Conservation (phyloP, 2,888 invertebrate species). For the Cepaea hortensis region DNA sequence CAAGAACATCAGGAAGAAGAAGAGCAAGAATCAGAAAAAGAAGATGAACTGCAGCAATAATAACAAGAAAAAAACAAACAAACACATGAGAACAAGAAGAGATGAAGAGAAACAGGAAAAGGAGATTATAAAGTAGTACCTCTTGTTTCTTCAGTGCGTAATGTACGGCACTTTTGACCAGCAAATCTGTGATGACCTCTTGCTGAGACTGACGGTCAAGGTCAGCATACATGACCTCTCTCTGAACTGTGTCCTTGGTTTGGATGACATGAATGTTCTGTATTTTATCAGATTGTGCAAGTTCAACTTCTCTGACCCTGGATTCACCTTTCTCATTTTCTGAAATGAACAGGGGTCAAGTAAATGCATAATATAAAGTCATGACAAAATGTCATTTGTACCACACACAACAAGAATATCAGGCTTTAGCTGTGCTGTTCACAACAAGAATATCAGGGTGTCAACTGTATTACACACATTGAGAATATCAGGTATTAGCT, state of each 20-base stretch:
- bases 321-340: constrained; percentile 35
- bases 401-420: too few species aligned
- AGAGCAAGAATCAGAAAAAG: not conserved
- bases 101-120: not conserved
- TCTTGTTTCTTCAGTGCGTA: constrained; percentile 74
- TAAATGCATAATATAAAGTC: not conserved
- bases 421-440: too few species aligned
- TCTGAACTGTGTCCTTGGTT: constrained; percentile 62
- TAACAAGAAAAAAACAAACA: not conserved
- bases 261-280: constrained; percentile 63
- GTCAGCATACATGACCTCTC: constrained; percentile 68
- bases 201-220: constrained; percentile 69
- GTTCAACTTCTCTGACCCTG: not conserved
- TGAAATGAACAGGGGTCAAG: not conserved
- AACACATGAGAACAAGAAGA: too few species aligned
- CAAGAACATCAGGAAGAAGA: too few species aligned
- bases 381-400: not conserved
- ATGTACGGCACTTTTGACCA: constrained; percentile 75
- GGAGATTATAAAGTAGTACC: constrained; percentile 55
- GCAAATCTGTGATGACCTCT: constrained; percentile 73
- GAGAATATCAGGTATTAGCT: too few species aligned
- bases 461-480: too few species aligned
- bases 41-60: not conserved
- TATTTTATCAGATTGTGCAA: constrained; percentile 40
- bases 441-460: too few species aligned